Base-by-base conservation (phyloP, 1,140 invertebrate genomes). In the Cataglyphis hispanica region DNA sequence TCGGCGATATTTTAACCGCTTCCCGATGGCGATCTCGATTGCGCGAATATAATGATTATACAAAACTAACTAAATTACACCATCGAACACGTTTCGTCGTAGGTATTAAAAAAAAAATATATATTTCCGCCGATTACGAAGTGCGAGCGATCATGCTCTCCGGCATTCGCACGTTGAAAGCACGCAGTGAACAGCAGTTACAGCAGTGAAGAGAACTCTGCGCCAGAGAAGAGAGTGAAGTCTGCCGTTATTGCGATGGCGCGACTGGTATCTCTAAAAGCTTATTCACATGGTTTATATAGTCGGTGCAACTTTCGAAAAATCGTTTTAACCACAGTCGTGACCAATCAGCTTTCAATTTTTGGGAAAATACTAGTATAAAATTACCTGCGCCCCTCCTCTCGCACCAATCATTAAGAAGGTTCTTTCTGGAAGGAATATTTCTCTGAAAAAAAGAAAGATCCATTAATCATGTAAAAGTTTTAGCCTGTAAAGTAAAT, bases 111-210 rank as follows among this genome's bases (percentile, higher is more conserved):
- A 74, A 76, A 74, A 60, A 50, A 87, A 86, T 85, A 81, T 76
- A 69, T 4, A n/a, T 70, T 22, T 22, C 83, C 46, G 70, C 75
- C 66, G 87, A 90, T 87, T 89, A 90, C 75, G 76, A 86, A 75
- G 61, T 77, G 86, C 31, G 81, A 89, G 84, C 27, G 69, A 78
- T 81, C 85, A 90, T 87, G 77, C 66, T 87, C 64, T 50, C 46
- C 46, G 46, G 46, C 46, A 19, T 50, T 19, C 46, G 46, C 46
- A 50, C 88, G 89, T 80, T 88, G 89, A 81, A 85, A 78, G 66
- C 69, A 75, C 37, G 53, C 72, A 63, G 72, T 60, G 58, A 50
- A 50, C 46, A 50, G 46, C 13, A 50, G 46, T 75, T 19, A 50
- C 46, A 50, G 46, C 13, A 50, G 46, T 75, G 75, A 74, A 86